These are phyloP conservation scores for Acleris literana DNA, from an alignment of 2,888 invertebrate species.

Conservation along the genomic window DNA sequence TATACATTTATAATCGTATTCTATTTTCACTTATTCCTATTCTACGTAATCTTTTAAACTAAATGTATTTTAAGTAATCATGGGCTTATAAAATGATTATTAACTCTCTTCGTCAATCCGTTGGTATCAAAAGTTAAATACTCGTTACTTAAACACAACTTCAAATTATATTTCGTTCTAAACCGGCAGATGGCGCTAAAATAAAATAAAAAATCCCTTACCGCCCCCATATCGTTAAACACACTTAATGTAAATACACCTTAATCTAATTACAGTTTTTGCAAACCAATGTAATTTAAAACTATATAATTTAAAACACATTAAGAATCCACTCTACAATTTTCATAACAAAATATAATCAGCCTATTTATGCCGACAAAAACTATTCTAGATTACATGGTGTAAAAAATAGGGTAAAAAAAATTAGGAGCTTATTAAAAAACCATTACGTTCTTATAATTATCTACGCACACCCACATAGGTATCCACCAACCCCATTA, in stretches of 20 bases:
- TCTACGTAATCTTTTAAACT: no score
- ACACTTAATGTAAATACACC: conserved; percentile 17
- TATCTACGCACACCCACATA: conserved; percentile 70
- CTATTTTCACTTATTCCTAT: no score
- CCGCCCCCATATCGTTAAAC: conserved; percentile 14
- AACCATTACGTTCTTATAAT: conserved; percentile 78
- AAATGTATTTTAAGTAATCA: no score
- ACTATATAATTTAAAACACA: conserved; percentile 30
- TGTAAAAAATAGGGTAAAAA: conserved; percentile 45
- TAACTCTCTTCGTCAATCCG: background rate
- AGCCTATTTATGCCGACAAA: conserved; percentile 40
- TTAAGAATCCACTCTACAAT: conserved; percentile 23
- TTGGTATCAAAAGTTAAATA: background rate
- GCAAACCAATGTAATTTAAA: conserved; percentile 20
- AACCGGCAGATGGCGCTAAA: conserved; percentile 50
- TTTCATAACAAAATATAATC: conserved; percentile 24
- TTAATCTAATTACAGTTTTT: conserved; percentile 19
- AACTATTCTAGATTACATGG: conserved; percentile 40
- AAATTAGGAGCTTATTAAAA: conserved; percentile 76
- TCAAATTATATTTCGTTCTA: conserved; percentile 25
- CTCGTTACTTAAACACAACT: background rate
- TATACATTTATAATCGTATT: no score
- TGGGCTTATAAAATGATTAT: no score
- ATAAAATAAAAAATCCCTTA: conserved; percentile 15
- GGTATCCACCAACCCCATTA: conserved; percentile 74